Percentiles rank a stretch among this genome's conserved stretches.
phyloP scores from a whole-genome alignment of 2,888 invertebrate species.

The Listrodromus nycthemerus region DNA sequence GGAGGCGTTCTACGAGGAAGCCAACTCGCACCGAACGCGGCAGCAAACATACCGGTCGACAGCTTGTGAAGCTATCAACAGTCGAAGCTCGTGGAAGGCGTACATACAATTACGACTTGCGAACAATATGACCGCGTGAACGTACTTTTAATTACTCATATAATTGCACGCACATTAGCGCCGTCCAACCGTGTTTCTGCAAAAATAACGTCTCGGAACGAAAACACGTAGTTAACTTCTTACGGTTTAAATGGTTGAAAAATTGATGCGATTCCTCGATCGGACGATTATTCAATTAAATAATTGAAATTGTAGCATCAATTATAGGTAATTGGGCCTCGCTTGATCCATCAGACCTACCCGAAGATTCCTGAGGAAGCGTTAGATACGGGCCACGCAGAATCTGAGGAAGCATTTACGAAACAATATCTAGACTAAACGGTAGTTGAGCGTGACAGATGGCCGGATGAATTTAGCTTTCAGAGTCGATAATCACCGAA shows the following conservation, averaged over 20 bases:
- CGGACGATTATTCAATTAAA: background rate
- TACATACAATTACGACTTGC: constrained; percentile 62
- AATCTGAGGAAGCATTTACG: background rate
- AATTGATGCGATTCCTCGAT: background rate
- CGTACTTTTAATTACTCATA: constrained; percentile 65
- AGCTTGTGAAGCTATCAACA: constrained; percentile 11
- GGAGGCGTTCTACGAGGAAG: constrained; percentile 61
- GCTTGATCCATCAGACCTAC: background rate
- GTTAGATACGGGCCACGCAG: background rate
- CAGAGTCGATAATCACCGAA: too few species aligned
- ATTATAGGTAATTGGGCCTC: background rate
- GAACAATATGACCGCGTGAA: constrained; percentile 59
- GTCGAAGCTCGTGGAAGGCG: constrained; percentile 59
- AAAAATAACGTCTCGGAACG: background rate
- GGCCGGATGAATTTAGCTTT: too few species aligned
- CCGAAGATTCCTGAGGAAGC: background rate
- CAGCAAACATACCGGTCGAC: constrained; percentile 56
- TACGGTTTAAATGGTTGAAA: background rate
- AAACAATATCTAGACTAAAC: background rate
- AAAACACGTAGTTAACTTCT: background rate
- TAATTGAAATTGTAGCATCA: background rate
- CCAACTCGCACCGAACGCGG: constrained; percentile 49
- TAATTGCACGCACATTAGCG: constrained; percentile 60
- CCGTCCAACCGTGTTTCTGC: constrained; percentile 40
- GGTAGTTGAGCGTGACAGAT: too few species aligned